Evolutionary conservation across 2,113 vertebrate genomes (phyloP), one percentile per base, ranked within the genome.

Genomic region (Psephotus haematonotus): DNA sequence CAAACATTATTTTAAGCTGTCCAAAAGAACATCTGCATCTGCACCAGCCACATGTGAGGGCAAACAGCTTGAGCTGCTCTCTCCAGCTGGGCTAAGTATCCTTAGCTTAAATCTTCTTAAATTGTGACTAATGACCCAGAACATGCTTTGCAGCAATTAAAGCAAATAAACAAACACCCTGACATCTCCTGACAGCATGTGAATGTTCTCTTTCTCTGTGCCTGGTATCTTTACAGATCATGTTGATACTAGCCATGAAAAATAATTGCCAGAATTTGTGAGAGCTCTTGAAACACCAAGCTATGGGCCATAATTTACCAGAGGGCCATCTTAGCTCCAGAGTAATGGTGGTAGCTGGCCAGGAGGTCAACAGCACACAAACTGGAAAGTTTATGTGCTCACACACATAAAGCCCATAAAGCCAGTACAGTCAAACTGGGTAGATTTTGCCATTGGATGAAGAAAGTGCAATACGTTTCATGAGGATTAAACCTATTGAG

Each of bases 111-210:
- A 72, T 95, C 80, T 68, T 82, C 69, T 69, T 64, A 55, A 90
- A 86, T 37, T 50, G 50, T 10, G 12, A n/a, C 71, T 93, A 92
- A 93, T 37, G 93, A 95, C 95, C 93, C 88, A 64, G 47, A 95
- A 92, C 88, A 78, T 41, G 55, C 76, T 68, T 17, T 90, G 82
- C 60, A 81, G 74, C 85, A 78, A 60, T 71, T 71, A 92, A 86
- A 92, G 57, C 77, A 93, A 89, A 96, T 89, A 96, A 97, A 93
- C 81, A 97, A 95, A 90, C 60, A 67, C 23, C 20, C 70, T 93
- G 91, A 37, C 4, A 2, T 82, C 70, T 62, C 44, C 70, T 87
- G 69, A 60, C 33, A 71, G 89, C 8, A 2, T 64, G 88, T 86
- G 88, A 90, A 74, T 33, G 69, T 79, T 91, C 74, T 93, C 90